Percentiles rank a stretch among this genome's conserved stretches.
These are phyloP conservation scores for Zaprionus camerounensis DNA, from an alignment of 1,140 invertebrate species.

Conservation along the genomic window DNA sequence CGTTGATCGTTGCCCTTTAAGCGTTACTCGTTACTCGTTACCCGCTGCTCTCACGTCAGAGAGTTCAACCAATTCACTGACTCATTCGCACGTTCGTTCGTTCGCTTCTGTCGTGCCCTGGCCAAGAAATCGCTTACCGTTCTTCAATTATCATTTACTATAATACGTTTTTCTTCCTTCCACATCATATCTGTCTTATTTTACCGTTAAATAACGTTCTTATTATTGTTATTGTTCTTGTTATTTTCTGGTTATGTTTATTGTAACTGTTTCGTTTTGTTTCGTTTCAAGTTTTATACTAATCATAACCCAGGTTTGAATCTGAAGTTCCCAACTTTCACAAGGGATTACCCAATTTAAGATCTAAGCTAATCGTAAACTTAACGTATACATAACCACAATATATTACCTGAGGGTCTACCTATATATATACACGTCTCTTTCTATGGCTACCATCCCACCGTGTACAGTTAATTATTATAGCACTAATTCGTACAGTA, in stretches of 20 bases:
- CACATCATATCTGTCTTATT: constrained; percentile 40
- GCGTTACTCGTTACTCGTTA: constrained; percentile 34
- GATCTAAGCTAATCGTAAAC: constrained; percentile 22
- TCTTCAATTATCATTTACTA: constrained; percentile 1
- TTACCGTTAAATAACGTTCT: constrained; percentile 29
- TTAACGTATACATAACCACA: constrained; percentile 1
- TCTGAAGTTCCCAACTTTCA: neutral
- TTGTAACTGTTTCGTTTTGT: constrained; percentile 28
- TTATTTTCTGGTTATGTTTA: constrained; percentile 28
- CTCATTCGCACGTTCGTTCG: constrained; percentile 39
- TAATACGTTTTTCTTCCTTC: neutral
- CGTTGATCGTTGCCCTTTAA: constrained; percentile 33
- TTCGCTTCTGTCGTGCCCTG: constrained; percentile 41
- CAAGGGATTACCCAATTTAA: constrained; percentile 13
- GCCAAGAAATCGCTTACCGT: constrained; percentile 38
- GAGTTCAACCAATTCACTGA: neutral
- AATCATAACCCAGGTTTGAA: constrained; percentile 42
- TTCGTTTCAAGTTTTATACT: constrained; percentile 47
- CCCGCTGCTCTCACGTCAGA: constrained; percentile 7
- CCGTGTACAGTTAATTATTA: neutral
- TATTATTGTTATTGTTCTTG: constrained; percentile 39
- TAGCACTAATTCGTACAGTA: constrained; percentile 7
- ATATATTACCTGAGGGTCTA: neutral
- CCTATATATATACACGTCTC: neutral
- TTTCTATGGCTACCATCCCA: neutral